Conservation (phyloP, 2,113 vertebrate genomes). For the Girardinichthys multiradiatus region DNA sequence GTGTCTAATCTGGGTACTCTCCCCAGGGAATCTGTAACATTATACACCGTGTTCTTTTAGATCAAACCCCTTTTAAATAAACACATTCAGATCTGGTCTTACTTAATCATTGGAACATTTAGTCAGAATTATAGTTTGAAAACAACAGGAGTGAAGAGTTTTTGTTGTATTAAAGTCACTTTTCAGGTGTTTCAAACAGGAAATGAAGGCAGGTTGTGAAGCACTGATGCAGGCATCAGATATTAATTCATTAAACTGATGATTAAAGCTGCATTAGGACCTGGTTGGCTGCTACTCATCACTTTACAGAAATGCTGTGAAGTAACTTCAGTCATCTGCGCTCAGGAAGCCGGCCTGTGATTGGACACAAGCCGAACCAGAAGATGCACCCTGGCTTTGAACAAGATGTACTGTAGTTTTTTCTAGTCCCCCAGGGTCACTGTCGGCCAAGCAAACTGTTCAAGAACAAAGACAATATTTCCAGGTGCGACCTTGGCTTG, state of each 20-base stretch:
- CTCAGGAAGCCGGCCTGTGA: neutral
- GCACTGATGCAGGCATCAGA: constrained; percentile 12
- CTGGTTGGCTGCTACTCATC: constrained; percentile 17
- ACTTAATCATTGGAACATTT: neutral
- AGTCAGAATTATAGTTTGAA: neutral
- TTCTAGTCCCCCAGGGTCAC: constrained; percentile 5
- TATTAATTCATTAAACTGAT: constrained; percentile 34
- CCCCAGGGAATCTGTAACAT: no score
- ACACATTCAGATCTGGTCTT: neutral
- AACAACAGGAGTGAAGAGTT: neutral
- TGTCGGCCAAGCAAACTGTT: constrained; percentile 11
- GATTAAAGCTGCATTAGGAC: constrained; percentile 45
- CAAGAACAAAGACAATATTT: constrained; percentile 4
- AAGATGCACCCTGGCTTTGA: neutral
- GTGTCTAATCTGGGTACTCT: no score
- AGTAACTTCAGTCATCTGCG: neutral
- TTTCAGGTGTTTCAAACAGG: constrained; percentile 9
- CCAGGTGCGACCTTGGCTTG: constrained; percentile 33
- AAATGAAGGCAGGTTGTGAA: constrained; percentile 27
- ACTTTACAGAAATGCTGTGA: constrained; percentile 5
- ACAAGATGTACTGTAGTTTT: no score
- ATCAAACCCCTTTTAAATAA: no score
- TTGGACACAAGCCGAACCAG: neutral
- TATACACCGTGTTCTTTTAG: no score
- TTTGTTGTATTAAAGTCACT: neutral